Evolutionary conservation across 2,797 vertebrate genomes (phyloP), one percentile per base, ranked within the genome.

Genomic region (Typhlichthys eigenmanni): DNA sequence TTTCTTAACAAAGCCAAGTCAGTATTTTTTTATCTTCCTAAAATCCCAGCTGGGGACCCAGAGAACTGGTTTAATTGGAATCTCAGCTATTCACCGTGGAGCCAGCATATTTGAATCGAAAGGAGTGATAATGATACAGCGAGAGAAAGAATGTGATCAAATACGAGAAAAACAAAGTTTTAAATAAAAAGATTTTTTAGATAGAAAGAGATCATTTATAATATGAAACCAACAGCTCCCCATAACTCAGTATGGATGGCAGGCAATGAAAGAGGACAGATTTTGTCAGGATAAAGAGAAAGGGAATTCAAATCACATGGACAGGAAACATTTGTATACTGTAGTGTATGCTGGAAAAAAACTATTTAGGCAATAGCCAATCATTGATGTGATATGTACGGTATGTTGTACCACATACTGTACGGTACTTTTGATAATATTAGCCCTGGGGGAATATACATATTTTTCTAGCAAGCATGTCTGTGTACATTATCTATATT

Each of bases 61-160:
- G 68, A 84, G 84, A 72, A 55, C 67, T 66, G 57, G 81, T 87
- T 88, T 91, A 84, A 89, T 92, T 85, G 87, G 79, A 89, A 87
- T 85, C 84, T 66, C 71, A 83, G 78, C 74, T 14, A 12, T 74
- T 87, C 86, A 78, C 84, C 57, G 60, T 73, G 78, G 84, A 85
- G 74, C 49, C 65, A 76, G 69, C 64, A 73, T 76, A 82, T 89
- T 91, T 90, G 86, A 89, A 75, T 70, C 74, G 75, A 79, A 83
- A 69, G 84, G 73, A 69, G 59, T 62, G 55, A 57, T 46, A 47
- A 58, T 61, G 19, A 73, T 51, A 66, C 68, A 67, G 52, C 69
- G 17, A 55, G 64, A 62, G 10, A 58, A 34, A 38, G 32, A 60
- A 29, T 65, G 43, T 45, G 51, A 50, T 66, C 75, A 50, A 51